A percentile compares a stretch with the other conserved stretches of the same genome.
phyloP scores from a whole-genome alignment of 2,113 vertebrate species.

The Alces alces region DNA sequence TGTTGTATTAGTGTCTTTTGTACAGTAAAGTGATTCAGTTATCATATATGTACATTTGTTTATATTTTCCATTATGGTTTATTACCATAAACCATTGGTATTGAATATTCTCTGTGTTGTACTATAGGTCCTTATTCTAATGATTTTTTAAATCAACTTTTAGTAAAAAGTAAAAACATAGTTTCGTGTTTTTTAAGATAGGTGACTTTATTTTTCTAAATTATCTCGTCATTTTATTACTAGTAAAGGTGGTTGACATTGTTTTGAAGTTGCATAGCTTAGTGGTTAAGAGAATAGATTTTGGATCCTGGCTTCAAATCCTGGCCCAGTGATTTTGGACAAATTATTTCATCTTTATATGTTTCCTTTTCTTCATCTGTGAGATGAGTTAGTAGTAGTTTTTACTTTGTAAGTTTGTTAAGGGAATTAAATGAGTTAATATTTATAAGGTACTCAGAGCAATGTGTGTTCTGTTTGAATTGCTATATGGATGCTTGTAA shows the following conservation, averaged over 20 bases:
- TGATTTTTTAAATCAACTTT: neutral
- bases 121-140: neutral
- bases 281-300: neutral
- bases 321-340: neutral
- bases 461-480: neutral
- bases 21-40: neutral
- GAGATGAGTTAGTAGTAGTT: neutral
- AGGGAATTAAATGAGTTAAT: neutral
- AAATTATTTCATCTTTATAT: neutral
- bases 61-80: neutral
- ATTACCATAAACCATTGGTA: neutral
- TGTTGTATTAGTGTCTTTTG: neutral
- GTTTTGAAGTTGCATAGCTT: neutral
- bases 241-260: neutral
- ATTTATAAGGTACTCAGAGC: neutral
- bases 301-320: neutral
- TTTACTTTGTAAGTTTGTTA: neutral
- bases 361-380: conserved; percentile 1
- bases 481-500: neutral
- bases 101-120: neutral
- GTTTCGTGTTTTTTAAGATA: neutral
- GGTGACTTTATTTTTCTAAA: neutral
- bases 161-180: neutral
- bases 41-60: neutral
- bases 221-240: neutral